Conservation (phyloP, 2,113 vertebrate species). For the Clarias gariepinus region DNA sequence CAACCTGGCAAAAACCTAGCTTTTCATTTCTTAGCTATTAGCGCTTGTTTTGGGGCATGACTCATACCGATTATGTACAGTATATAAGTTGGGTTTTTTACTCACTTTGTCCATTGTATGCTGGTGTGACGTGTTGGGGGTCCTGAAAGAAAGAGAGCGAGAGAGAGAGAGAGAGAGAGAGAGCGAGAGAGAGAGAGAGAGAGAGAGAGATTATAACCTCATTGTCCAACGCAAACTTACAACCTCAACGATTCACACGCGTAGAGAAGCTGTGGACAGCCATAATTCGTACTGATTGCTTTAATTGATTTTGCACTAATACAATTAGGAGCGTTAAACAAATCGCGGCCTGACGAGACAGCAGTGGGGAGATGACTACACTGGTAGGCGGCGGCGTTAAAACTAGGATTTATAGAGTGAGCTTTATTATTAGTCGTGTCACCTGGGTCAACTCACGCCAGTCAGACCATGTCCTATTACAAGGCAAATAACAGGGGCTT, state of each 20-base stretch:
- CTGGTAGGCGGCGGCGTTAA: slow-evolving; percentile 41
- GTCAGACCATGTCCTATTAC: slow-evolving; percentile 52
- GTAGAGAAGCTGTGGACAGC: slow-evolving; percentile 21
- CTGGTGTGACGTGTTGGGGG: slow-evolving; percentile 66
- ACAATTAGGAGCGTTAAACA: slow-evolving; percentile 58
- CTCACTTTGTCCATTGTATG: slow-evolving; percentile 84
- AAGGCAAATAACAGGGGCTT: slow-evolving; percentile 46
- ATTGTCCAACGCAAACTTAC: not conserved
- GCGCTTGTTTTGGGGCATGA: slow-evolving; percentile 48
- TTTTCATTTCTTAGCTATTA: not conserved
- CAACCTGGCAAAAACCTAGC: slow-evolving; percentile 55
- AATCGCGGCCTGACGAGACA: slow-evolving; percentile 50
- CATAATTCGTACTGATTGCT: slow-evolving; percentile 39
- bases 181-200: slow-evolving; percentile 48
- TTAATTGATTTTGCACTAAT: slow-evolving; percentile 67
- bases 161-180: slow-evolving; percentile 35
- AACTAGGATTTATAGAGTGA: slow-evolving; percentile 49
- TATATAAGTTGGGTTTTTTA: slow-evolving; percentile 43
- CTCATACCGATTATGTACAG: slow-evolving; percentile 33
- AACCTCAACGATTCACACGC: slow-evolving; percentile 14
- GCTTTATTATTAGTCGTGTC: slow-evolving; percentile 52
- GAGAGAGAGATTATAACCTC: slow-evolving; percentile 12
- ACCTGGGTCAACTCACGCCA: slow-evolving; percentile 46
- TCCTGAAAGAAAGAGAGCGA: slow-evolving; percentile 71
- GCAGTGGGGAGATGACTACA: slow-evolving; percentile 28